Evolutionary conservation across 1,140 invertebrate species (phyloP).

Genomic region (Drosophila jambulina): DNA sequence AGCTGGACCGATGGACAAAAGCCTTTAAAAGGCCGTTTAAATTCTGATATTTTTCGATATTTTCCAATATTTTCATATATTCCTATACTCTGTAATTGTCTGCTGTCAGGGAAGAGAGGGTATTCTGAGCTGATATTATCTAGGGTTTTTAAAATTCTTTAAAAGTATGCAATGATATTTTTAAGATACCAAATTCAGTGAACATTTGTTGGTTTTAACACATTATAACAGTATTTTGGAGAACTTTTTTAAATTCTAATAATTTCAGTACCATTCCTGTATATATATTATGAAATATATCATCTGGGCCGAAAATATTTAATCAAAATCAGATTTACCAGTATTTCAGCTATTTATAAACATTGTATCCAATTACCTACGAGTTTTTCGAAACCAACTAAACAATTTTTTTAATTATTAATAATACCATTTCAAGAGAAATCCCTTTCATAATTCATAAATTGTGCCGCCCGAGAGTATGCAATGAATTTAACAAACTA

Average conservation of each 20-base stretch:
- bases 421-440: not conserved
- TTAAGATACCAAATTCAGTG: too few species aligned
- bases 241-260: too few species aligned
- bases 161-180: too few species aligned
- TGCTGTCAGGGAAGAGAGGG: too few species aligned
- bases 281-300: too few species aligned
- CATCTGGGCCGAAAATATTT: not conserved
- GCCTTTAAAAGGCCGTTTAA: constrained; percentile 20
- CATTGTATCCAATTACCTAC: too few species aligned
- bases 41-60: constrained; percentile 1
- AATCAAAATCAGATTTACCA: not conserved
- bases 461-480: not conserved
- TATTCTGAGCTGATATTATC: not conserved
- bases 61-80: not conserved
- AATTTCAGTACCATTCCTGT: too few species aligned
- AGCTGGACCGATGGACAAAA: not conserved
- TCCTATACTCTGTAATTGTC: constrained; percentile 8
- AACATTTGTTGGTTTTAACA: too few species aligned
- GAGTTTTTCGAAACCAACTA: not conserved
- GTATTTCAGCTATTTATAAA: too few species aligned
- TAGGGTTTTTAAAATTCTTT: not conserved
- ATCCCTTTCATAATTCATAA: not conserved
- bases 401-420: not conserved
- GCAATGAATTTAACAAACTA: not conserved
- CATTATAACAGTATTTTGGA: too few species aligned